Conservation (phyloP, 2,888 invertebrate species). For the Lepidonotus clava region DNA sequence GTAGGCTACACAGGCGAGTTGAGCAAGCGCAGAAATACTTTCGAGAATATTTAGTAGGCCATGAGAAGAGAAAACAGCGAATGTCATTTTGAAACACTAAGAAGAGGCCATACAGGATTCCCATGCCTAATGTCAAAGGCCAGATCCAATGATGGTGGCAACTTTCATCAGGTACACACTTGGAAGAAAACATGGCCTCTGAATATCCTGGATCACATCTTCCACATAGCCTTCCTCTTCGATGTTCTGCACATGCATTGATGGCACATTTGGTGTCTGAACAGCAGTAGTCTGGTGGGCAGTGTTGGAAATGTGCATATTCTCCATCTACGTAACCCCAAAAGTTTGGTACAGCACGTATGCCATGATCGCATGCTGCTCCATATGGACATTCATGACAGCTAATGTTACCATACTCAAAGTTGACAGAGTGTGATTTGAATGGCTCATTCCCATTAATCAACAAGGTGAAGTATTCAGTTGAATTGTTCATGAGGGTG, state of each 20-base stretch:
- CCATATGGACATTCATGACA: conserved; percentile 62
- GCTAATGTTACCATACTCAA: conserved; percentile 58
- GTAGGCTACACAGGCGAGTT: not conserved
- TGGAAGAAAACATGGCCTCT: conserved; percentile 60
- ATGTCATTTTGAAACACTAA: conserved; percentile 58
- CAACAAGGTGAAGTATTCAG: conserved; percentile 56
- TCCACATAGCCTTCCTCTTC: conserved; percentile 61
- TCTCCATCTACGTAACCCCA: conserved; percentile 56
- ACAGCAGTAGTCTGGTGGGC: conserved; percentile 59
- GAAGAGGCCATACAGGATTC: conserved; percentile 56
- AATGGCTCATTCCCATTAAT: conserved; percentile 55
- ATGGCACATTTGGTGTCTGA: conserved; percentile 50
- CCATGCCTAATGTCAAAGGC: conserved; percentile 43
- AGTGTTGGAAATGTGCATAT: conserved; percentile 56
- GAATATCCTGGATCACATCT: conserved; percentile 58
- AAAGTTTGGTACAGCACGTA: conserved; percentile 58
- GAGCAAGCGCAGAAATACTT: conserved; percentile 2
- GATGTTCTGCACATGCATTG: conserved; percentile 56
- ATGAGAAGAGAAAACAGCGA: conserved; percentile 39
- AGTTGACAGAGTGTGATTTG: conserved; percentile 47
- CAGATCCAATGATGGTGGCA: conserved; percentile 56
- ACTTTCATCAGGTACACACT: conserved; percentile 57
- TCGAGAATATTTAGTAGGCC: not conserved
- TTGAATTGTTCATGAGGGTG: conserved; percentile 46
- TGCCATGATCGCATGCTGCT: conserved; percentile 54